Evolutionary conservation across 2,797 vertebrate genomes (phyloP).

Genomic region (Acanthurus tractus): DNA sequence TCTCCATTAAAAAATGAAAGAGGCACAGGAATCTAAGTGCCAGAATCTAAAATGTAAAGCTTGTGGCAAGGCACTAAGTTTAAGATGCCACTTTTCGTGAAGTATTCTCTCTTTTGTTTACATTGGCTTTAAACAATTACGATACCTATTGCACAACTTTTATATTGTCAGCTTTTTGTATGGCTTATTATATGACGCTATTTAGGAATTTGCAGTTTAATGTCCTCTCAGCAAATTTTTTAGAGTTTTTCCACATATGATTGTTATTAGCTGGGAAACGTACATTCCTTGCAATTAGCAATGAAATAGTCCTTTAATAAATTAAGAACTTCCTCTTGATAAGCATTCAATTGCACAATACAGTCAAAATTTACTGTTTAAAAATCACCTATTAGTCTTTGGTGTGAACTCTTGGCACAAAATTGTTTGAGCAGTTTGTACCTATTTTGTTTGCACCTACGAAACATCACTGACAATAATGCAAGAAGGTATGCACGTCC

Average conservation of each 20-base stretch:
- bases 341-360: constrained; percentile 63
- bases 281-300: constrained; percentile 70
- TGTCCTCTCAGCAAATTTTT: constrained; percentile 57
- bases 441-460: constrained; percentile 35
- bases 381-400: constrained; percentile 75
- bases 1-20: constrained; percentile 68
- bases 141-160: constrained; percentile 78
- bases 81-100: constrained; percentile 75
- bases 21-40: constrained; percentile 79
- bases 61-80: constrained; percentile 91
- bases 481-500: constrained; percentile 28
- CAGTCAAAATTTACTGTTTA: constrained; percentile 53
- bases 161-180: constrained; percentile 65
- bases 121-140: constrained; percentile 69
- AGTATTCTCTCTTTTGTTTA: constrained; percentile 63
- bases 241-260: constrained; percentile 70
- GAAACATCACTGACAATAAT: constrained; percentile 48
- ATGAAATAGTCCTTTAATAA: constrained; percentile 59
- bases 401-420: constrained; percentile 81
- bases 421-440: constrained; percentile 58
- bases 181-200: constrained; percentile 75
- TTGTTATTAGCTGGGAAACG: constrained; percentile 74
- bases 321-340: constrained; percentile 52
- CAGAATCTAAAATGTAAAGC: constrained; percentile 73
- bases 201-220: constrained; percentile 58